These are phyloP conservation scores for Salticus scenicus DNA, from an alignment of 2,888 invertebrate genomes.

Conservation along the genomic window DNA sequence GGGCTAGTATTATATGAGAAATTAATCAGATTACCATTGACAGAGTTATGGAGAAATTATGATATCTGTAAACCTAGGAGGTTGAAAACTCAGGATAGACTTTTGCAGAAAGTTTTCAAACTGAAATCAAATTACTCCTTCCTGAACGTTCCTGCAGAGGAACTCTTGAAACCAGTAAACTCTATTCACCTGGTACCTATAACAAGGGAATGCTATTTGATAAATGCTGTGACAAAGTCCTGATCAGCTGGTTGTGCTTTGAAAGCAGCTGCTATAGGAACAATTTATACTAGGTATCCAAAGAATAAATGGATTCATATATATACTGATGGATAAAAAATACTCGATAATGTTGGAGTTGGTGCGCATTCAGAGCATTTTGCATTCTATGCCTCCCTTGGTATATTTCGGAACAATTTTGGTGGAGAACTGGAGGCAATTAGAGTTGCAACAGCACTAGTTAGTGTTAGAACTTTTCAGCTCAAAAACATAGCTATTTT, in stretches of 20 bases:
- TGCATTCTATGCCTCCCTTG: constrained; percentile 19
- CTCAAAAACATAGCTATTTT: constrained; percentile 10
- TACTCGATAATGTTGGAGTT: not conserved
- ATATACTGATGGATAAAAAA: constrained; percentile 18
- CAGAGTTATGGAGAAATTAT: constrained; percentile 7
- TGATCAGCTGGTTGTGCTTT: not conserved
- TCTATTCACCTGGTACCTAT: not conserved
- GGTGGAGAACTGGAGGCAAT: constrained; percentile 14
- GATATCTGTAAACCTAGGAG: not conserved
- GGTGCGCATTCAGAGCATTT: not conserved
- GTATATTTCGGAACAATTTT: not conserved
- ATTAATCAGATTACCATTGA: constrained; percentile 4
- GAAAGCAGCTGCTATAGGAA: not conserved
- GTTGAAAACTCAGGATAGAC: constrained; percentile 10
- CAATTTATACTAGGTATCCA: constrained; percentile 23
- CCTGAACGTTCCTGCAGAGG: not conserved
- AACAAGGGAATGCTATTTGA: not conserved
- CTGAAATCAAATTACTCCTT: not conserved
- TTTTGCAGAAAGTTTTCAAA: not conserved
- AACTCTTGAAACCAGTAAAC: constrained; percentile 9
- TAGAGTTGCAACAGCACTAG: not conserved
- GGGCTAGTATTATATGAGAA: constrained; percentile 8
- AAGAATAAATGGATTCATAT: constrained; percentile 17
- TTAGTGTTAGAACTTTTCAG: not conserved
- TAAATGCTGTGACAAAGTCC: not conserved